These are phyloP conservation scores for Drosophila paracracens DNA, from an alignment of 2,888 invertebrate genomes.

Conservation along the genomic window DNA sequence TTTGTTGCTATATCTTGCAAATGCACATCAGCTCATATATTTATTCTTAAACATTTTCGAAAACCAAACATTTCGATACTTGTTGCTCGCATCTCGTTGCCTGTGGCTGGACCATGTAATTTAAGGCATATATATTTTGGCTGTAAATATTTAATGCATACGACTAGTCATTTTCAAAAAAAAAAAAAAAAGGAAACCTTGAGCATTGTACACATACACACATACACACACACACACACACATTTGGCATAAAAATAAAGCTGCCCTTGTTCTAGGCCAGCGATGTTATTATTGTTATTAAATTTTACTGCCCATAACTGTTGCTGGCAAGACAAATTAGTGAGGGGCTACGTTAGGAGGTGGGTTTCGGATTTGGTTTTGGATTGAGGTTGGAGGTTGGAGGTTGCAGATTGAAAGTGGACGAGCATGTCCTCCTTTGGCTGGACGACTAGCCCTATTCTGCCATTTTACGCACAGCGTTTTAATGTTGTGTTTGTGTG, in stretches of 20 bases:
- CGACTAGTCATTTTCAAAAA: slow-evolving; percentile 51
- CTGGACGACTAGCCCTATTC: slow-evolving; percentile 31
- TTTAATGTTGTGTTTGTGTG: slow-evolving; percentile 78
- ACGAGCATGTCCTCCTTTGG: slow-evolving; percentile 2
- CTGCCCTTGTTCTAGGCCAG: slow-evolving; percentile 58
- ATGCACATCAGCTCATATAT: not conserved
- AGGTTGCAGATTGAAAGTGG: not conserved
- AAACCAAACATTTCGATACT: not conserved
- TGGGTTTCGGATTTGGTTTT: not conserved
- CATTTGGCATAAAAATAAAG: slow-evolving; percentile 59
- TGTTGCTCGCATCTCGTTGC: slow-evolving; percentile 19
- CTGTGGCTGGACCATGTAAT: slow-evolving; percentile 37
- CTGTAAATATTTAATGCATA: slow-evolving; percentile 78
- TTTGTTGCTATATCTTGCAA: not conserved
- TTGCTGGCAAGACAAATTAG: slow-evolving; percentile 71
- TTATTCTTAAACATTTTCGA: not conserved
- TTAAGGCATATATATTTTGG: slow-evolving; percentile 64
- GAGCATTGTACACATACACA: slow-evolving; percentile 4
- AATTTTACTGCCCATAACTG: slow-evolving; percentile 79
- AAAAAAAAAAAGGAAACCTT: not conserved
- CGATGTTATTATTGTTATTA: slow-evolving; percentile 78
- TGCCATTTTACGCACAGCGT: slow-evolving; percentile 67
- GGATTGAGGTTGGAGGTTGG: not conserved
- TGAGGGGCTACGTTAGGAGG: slow-evolving; percentile 11
- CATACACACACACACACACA: slow-evolving; percentile 14